Conservation (phyloP, 2,888 invertebrate species). For the Sarcophaga variegata region DNA sequence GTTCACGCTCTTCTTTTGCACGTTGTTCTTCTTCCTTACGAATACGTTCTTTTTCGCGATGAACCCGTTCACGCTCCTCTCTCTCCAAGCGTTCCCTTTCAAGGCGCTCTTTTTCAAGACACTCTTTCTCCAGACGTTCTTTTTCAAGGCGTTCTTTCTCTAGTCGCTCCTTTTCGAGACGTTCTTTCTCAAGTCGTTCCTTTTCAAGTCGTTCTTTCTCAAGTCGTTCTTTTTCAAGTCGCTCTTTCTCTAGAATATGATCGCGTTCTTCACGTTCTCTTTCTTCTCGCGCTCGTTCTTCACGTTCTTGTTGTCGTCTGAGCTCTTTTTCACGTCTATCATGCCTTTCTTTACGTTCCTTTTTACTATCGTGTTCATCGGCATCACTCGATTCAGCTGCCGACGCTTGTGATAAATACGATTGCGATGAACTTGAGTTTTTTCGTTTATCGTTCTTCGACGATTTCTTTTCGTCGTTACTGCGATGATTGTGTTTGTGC, state of each 20-base stretch:
- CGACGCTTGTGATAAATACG: constrained; percentile 73
- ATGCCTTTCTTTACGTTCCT: constrained; percentile 76
- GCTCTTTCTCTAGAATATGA: constrained; percentile 73
- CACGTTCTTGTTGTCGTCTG: constrained; percentile 75
- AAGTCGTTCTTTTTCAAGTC: constrained; percentile 71
- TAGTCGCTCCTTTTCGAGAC: constrained; percentile 72
- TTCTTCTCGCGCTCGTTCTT: constrained; percentile 78
- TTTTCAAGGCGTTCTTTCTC: constrained; percentile 74
- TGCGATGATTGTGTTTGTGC: constrained; percentile 79
- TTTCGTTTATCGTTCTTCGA: constrained; percentile 74
- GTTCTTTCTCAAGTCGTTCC: constrained; percentile 73
- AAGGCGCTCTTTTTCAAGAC: constrained; percentile 29
- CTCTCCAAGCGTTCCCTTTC: constrained; percentile 74
- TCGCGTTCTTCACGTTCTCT: constrained; percentile 71
- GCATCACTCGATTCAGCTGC: constrained; percentile 74
- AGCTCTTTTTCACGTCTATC: constrained; percentile 71
- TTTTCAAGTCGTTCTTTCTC: constrained; percentile 60
- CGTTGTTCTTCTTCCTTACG: constrained; percentile 75
- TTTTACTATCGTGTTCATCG: constrained; percentile 72
- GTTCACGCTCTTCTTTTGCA: constrained; percentile 72
- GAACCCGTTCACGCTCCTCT: constrained; percentile 75
- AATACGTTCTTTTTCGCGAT: constrained; percentile 74
- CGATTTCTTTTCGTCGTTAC: constrained; percentile 77
- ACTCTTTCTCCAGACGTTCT: constrained; percentile 73
- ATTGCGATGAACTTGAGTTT: constrained; percentile 74